Conservation (phyloP, 1,140 invertebrate species). For the Panulirus ornatus region DNA sequence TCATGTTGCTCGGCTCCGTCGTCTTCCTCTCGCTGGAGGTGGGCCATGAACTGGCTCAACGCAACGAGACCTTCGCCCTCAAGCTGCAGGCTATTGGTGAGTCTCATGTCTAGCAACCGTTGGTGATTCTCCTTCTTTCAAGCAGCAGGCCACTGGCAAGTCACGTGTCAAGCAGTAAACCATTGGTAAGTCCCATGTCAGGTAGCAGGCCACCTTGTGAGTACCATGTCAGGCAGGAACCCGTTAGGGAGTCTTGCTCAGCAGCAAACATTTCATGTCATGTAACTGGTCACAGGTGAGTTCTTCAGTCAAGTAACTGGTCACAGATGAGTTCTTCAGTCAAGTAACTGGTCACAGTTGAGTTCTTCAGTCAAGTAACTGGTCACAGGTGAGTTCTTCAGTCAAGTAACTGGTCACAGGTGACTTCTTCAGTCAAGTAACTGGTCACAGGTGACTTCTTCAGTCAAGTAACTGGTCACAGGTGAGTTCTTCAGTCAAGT, state of each 20-base stretch:
- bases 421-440: too few relatives aligned
- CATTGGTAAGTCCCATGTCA: not conserved
- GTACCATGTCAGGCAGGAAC: not conserved
- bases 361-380: too few relatives aligned
- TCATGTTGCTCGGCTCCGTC: conserved; percentile 27
- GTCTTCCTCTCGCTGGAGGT: conserved; percentile 31
- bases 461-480: too few relatives aligned
- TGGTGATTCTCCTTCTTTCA: not conserved
- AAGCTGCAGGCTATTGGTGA: conserved; percentile 15
- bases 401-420: too few relatives aligned
- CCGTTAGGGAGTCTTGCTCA: not conserved
- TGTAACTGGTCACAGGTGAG: not conserved
- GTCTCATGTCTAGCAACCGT: not conserved
- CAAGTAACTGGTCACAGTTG: too few relatives aligned
- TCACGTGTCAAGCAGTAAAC: not conserved
- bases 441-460: too few relatives aligned
- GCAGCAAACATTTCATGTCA: too few relatives aligned
- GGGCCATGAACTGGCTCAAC: not conserved
- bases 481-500: too few relatives aligned
- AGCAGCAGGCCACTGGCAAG: not conserved
- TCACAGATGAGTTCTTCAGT: not conserved
- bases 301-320: not conserved
- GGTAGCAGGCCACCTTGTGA: not conserved
- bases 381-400: too few relatives aligned
- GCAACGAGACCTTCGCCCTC: not conserved